A percentile compares a stretch with the other conserved stretches of the same genome.
Conservation (phyloP, 2,888 invertebrate species). For the Amiota mariae region DNA sequence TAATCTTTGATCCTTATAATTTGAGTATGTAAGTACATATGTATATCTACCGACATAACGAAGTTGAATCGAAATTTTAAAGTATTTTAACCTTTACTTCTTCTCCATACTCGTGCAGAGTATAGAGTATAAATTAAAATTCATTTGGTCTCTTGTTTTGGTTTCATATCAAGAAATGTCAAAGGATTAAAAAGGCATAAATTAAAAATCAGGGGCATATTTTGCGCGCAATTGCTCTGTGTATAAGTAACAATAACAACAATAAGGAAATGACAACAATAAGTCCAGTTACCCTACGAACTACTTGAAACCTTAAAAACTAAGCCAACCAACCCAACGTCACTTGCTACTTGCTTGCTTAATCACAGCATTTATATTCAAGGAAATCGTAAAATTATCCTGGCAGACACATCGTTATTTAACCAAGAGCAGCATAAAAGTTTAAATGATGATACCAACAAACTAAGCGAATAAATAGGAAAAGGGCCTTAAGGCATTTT, state of each 20-base stretch:
- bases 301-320: too few species aligned
- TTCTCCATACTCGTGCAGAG: background rate
- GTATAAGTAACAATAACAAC: background rate
- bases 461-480: background rate
- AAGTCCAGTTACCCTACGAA: too few species aligned
- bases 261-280: background rate
- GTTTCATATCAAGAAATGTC: constrained; percentile 22
- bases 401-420: constrained; percentile 73
- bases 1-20: constrained; percentile 17
- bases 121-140: background rate
- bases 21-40: too few species aligned
- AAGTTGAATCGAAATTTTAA: background rate
- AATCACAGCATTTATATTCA: constrained; percentile 50
- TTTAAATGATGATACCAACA: constrained; percentile 24
- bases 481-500: background rate
- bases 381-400: constrained; percentile 74
- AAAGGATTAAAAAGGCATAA: constrained; percentile 28
- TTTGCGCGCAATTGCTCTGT: constrained; percentile 32
- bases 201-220: constrained; percentile 22
- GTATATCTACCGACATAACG: background rate
- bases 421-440: constrained; percentile 38
- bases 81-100: too few species aligned
- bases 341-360: background rate
- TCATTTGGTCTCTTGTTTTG: background rate
- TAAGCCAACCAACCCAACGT: background rate